Evolutionary conservation across 2,797 vertebrate genomes (phyloP).

Genomic region (Channa striata): DNA sequence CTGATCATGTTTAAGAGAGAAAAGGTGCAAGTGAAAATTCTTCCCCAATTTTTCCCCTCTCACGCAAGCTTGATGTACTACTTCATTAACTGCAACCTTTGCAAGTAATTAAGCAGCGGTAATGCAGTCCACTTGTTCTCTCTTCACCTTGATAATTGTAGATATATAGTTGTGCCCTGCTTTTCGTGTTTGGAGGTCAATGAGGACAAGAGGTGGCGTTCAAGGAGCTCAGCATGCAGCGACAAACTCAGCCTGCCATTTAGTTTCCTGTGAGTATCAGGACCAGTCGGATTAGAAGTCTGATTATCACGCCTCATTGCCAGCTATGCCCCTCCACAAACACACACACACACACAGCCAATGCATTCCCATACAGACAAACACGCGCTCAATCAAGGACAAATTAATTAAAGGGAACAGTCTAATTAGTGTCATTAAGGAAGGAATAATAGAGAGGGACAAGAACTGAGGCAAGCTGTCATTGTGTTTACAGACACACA

Average conservation of each 20-base stretch:
- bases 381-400: constrained; percentile 72
- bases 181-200: constrained; percentile 34
- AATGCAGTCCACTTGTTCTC: constrained; percentile 63
- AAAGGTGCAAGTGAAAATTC: constrained; percentile 31
- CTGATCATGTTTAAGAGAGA: constrained; percentile 53
- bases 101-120: constrained; percentile 54
- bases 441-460: constrained; percentile 74
- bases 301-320: constrained; percentile 64
- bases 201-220: background rate
- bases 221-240: constrained; percentile 11
- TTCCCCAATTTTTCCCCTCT: constrained; percentile 16
- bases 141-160: constrained; percentile 57
- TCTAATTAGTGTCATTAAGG: constrained; percentile 80
- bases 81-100: constrained; percentile 59
- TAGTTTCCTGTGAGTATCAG: constrained; percentile 48
- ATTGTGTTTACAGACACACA: constrained; percentile 51
- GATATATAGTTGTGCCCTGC: constrained; percentile 6
- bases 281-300: constrained; percentile 60
- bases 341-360: constrained; percentile 6
- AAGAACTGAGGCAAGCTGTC: constrained; percentile 60
- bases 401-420: constrained; percentile 80
- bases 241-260: constrained; percentile 43
- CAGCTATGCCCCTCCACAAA: constrained; percentile 13
- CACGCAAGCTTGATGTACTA: constrained; percentile 20
- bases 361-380: constrained; percentile 34